phyloP scores from a whole-genome alignment of 2,888 invertebrate species.

The Eurytoma californica region DNA sequence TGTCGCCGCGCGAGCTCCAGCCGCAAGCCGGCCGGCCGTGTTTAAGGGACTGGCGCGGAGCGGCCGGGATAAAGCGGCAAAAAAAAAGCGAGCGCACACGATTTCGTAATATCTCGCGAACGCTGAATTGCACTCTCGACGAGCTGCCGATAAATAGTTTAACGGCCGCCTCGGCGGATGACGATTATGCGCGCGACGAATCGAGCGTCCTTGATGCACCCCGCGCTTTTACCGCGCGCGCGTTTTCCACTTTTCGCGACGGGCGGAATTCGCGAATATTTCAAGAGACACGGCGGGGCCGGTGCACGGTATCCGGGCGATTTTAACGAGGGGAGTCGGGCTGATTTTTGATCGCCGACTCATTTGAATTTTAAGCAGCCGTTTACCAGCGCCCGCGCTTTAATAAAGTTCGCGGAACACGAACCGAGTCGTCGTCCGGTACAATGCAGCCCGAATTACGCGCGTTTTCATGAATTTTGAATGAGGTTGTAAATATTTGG shows the following conservation, averaged over 20 bases:
- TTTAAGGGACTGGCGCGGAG: neutral
- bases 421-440: neutral
- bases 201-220: too few species aligned
- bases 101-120: slow-evolving; percentile 1
- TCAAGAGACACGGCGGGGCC: too few species aligned
- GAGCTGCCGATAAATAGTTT: slow-evolving; percentile 9
- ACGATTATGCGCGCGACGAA: neutral
- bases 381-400: neutral
- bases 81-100: neutral
- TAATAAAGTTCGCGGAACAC: slow-evolving; percentile 30
- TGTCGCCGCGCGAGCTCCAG: neutral
- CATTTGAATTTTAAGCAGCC: slow-evolving; percentile 41
- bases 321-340: too few species aligned
- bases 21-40: too few species aligned
- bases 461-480: slow-evolving; percentile 46
- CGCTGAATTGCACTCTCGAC: slow-evolving; percentile 5
- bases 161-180: neutral
- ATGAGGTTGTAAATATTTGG: slow-evolving; percentile 46
- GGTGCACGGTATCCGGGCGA: too few species aligned
- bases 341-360: neutral
- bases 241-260: too few species aligned
- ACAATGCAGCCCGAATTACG: slow-evolving; percentile 34
- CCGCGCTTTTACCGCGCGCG: too few species aligned
- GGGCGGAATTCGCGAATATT: too few species aligned
- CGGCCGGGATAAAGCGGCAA: neutral